Evolutionary conservation across 2,797 vertebrate species (phyloP).

Genomic region (Thripadectes ignobilis): DNA sequence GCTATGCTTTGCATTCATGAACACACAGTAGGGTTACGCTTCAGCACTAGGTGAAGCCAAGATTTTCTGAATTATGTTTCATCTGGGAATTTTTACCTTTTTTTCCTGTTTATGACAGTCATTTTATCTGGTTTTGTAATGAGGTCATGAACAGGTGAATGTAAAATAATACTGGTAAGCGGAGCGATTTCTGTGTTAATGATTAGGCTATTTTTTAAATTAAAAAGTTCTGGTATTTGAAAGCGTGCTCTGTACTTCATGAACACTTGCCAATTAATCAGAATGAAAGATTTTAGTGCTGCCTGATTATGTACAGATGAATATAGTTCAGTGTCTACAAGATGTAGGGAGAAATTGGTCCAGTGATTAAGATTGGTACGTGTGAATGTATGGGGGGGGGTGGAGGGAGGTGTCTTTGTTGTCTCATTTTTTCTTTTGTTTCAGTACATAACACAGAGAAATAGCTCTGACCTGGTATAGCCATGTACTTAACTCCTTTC

Average conservation of each 20-base stretch:
- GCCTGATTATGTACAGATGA: slow-evolving; percentile 71
- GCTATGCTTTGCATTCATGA: slow-evolving; percentile 75
- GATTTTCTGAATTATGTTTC: slow-evolving; percentile 81
- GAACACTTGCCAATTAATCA: slow-evolving; percentile 77
- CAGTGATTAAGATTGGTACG: slow-evolving; percentile 21
- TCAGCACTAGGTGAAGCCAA: slow-evolving; percentile 76
- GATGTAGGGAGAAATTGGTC: slow-evolving; percentile 48
- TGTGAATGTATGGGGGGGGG: not conserved
- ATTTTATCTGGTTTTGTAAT: slow-evolving; percentile 81
- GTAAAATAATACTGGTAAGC: slow-evolving; percentile 79
- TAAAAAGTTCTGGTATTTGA: slow-evolving; percentile 78
- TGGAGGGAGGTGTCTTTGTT: slow-evolving; percentile 35
- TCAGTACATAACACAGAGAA: slow-evolving; percentile 62
- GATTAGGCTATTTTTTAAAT: slow-evolving; percentile 78
- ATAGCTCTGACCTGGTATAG: slow-evolving; percentile 51
- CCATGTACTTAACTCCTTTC: slow-evolving; percentile 63
- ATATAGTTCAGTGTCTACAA: slow-evolving; percentile 64
- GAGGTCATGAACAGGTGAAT: slow-evolving; percentile 82
- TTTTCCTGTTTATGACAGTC: slow-evolving; percentile 80
- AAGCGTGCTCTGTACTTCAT: slow-evolving; percentile 70
- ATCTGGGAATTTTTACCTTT: slow-evolving; percentile 79
- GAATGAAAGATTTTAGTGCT: slow-evolving; percentile 75
- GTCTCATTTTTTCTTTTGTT: slow-evolving; percentile 57
- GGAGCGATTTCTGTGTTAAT: slow-evolving; percentile 78
- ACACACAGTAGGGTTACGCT: slow-evolving; percentile 73